Evolutionary conservation across 1,140 invertebrate genomes (phyloP).

Genomic region (Steinernema feltiae): DNA sequence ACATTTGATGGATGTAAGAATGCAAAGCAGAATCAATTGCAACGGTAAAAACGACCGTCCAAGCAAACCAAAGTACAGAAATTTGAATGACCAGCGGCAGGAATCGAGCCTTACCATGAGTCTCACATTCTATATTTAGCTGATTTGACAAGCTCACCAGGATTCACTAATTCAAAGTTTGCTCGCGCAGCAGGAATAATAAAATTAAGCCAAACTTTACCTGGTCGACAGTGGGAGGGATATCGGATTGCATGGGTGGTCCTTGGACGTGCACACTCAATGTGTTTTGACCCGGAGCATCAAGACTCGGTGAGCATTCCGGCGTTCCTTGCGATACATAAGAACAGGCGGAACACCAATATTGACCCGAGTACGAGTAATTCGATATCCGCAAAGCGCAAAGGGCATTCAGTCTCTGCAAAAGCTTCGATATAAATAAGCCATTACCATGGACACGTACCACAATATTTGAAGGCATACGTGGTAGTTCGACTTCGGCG

Average conservation of each 20-base stretch:
- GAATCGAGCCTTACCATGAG: too few species aligned
- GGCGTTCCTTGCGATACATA: conserved; percentile 53
- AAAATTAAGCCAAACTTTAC: too few species aligned
- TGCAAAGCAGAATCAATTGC: too few species aligned
- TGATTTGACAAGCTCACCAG: too few species aligned
- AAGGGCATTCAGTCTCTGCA: conserved; percentile 34
- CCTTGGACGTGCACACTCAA: conserved; percentile 55
- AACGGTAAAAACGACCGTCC: too few species aligned
- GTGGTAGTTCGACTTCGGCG: conserved; percentile 25
- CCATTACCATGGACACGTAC: not conserved
- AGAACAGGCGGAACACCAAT: conserved; percentile 57
- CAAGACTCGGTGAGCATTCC: conserved; percentile 54
- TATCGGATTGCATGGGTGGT: conserved; percentile 49
- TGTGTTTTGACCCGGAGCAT: conserved; percentile 41
- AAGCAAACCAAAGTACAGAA: too few species aligned
- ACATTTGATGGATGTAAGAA: too few species aligned
- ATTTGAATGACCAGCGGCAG: too few species aligned
- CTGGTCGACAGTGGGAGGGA: conserved; percentile 51
- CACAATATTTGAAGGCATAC: conserved; percentile 25
- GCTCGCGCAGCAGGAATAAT: too few species aligned
- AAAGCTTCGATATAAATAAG: not conserved
- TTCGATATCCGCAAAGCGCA: conserved; percentile 51
- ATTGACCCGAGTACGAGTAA: conserved; percentile 55
- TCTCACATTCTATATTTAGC: too few species aligned
- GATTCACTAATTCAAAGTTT: too few species aligned